phyloP scores from a whole-genome alignment of 2,888 invertebrate species.

The Ornithoptera alexandrae region DNA sequence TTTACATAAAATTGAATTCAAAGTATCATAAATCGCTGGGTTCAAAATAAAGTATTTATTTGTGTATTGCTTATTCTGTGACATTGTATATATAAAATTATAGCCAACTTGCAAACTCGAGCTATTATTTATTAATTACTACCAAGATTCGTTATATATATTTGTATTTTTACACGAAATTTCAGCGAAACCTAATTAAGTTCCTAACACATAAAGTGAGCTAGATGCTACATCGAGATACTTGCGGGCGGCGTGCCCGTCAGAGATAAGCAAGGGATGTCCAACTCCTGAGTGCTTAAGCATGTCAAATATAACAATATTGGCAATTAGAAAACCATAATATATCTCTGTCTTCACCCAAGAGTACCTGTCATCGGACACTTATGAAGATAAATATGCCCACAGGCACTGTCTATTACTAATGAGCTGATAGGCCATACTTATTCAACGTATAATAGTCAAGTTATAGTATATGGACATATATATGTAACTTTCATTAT shows the following conservation, averaged over 20 bases:
- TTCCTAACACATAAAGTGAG: not conserved
- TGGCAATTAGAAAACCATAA: slow-evolving; percentile 42
- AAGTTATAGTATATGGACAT: not conserved
- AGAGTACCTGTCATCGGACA: slow-evolving; percentile 37
- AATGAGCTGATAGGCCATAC: slow-evolving; percentile 1
- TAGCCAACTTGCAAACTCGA: not conserved
- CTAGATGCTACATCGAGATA: slow-evolving; percentile 12
- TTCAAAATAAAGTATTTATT: no score
- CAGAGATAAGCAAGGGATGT: slow-evolving; percentile 11
- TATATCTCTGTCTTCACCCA: slow-evolving; percentile 37
- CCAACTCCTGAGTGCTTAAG: slow-evolving; percentile 1
- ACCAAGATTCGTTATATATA: not conserved
- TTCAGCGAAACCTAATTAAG: slow-evolving; percentile 3
- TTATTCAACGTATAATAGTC: not conserved
- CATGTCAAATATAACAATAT: slow-evolving; percentile 37
- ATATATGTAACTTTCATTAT: no score
- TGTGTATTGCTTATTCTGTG: no score
- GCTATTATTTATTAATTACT: not conserved
- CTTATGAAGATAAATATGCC: slow-evolving; percentile 34
- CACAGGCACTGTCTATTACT: slow-evolving; percentile 28
- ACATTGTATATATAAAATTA: not conserved
- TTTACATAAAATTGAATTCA: no score
- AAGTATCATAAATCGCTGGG: no score
- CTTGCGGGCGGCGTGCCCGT: not conserved
- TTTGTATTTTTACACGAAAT: not conserved